Conservation (phyloP, 2,888 invertebrate species). For the Allygus modestus region DNA sequence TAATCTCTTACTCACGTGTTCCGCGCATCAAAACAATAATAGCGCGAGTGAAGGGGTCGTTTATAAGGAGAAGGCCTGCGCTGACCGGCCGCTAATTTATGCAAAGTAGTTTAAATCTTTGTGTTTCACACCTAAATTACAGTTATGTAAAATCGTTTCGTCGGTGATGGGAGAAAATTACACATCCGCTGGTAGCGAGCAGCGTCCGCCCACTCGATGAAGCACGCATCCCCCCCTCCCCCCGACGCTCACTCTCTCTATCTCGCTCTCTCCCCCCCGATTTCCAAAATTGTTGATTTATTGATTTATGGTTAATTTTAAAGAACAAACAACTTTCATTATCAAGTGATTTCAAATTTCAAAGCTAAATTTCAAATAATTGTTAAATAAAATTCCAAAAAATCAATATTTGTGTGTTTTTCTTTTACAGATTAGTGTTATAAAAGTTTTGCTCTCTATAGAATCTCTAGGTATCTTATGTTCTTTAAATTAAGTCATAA, state of each 20-base stretch:
- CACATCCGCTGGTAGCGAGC: constrained; percentile 36
- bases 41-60: constrained; percentile 44
- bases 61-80: constrained; percentile 8
- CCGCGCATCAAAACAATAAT: constrained; percentile 3
- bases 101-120: constrained; percentile 55
- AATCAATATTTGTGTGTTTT: no score
- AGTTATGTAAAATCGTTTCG: constrained; percentile 53
- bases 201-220: neutral
- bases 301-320: no score
- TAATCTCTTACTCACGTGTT: constrained; percentile 24
- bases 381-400: no score
- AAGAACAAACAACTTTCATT: no score
- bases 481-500: no score
- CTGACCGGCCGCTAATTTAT: constrained; percentile 48
- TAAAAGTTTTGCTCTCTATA: no score
- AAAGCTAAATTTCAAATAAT: no score
- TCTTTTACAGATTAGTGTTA: no score
- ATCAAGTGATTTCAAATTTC: no score
- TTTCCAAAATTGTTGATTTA: no score
- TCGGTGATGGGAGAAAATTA: constrained; percentile 42
- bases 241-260: neutral
- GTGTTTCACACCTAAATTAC: constrained; percentile 53
- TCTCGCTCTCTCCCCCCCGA: neutral
- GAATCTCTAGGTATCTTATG: no score
- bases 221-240: constrained; percentile 10